These are phyloP conservation scores for Pollenia angustigena DNA, from an alignment of 2,888 invertebrate genomes.

Conservation along the genomic window DNA sequence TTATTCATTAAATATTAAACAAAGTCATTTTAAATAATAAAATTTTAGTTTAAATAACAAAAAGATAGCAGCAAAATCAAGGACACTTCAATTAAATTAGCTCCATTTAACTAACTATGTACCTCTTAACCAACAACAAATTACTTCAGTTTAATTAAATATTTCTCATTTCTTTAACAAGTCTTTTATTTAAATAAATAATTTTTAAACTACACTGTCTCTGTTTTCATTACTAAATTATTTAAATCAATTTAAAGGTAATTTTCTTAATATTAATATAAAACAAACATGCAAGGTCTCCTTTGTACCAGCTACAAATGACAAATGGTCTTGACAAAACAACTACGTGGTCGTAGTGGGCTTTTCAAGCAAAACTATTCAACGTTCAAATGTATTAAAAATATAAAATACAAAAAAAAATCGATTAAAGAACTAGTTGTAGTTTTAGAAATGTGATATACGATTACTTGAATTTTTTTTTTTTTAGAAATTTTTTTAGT, in stretches of 20 bases:
- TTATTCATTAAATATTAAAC: too few species aligned
- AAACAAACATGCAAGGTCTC: constrained; percentile 38
- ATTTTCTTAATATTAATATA: constrained; percentile 40
- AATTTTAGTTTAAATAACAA: too few species aligned
- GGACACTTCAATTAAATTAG: too few species aligned
- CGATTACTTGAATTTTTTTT: too few species aligned
- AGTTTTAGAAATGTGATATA: too few species aligned
- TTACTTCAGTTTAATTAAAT: background rate
- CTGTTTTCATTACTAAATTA: constrained; percentile 8
- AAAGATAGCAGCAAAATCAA: too few species aligned
- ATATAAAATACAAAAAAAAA: background rate
- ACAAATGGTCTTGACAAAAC: constrained; percentile 3
- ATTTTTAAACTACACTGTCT: constrained; percentile 1
- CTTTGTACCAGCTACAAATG: constrained; percentile 10
- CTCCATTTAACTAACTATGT: too few species aligned
- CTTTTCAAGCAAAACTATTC: background rate
- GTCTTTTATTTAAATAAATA: background rate
- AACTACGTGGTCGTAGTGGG: background rate
- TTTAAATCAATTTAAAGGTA: constrained; percentile 49
- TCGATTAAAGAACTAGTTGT: too few species aligned
- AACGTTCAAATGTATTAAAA: background rate
- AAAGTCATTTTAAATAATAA: too few species aligned
- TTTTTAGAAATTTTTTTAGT: too few species aligned
- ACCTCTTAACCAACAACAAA: too few species aligned
- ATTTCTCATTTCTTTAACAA: background rate